Percentiles rank a stretch among this genome's conserved stretches.
phyloP scores from a whole-genome alignment of 53 echinoderm and acorn worm genomes.

The Astropecten irregularis region DNA sequence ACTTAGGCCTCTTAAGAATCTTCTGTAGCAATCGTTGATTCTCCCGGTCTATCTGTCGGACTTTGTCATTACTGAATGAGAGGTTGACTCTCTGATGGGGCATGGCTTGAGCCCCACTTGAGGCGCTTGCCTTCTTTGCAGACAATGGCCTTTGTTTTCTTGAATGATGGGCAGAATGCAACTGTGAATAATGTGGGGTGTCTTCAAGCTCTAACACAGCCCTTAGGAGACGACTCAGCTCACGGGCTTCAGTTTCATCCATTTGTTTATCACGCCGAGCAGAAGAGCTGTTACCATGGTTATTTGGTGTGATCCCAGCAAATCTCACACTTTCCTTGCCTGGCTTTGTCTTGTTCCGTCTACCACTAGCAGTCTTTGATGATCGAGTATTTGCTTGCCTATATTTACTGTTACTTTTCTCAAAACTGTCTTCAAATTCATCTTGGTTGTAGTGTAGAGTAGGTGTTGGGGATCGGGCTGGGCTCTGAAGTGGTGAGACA shows the following conservation, averaged over 20 bases:
- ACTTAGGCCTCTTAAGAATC: constrained; percentile 63
- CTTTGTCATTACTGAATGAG: constrained; percentile 97
- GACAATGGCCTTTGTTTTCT: constrained; percentile 11
- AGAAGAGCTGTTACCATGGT: background rate
- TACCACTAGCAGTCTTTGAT: background rate
- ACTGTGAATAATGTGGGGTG: constrained; percentile 56
- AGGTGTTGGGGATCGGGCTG: constrained; percentile 67
- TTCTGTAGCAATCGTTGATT: constrained; percentile 84
- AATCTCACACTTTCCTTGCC: constrained; percentile 69
- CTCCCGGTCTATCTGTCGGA: constrained; percentile 82
- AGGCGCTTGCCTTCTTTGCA: background rate
- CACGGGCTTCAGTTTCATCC: constrained; percentile 80
- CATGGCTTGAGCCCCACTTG: background rate
- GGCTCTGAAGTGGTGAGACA: constrained; percentile 93
- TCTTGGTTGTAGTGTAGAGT: constrained; percentile 69
- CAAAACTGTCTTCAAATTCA: constrained; percentile 58
- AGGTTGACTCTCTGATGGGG: constrained; percentile 94
- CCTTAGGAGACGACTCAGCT: constrained; percentile 83
- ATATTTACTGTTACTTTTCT: constrained; percentile 46
- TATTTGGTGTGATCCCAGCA: constrained; percentile 45
- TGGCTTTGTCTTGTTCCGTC: constrained; percentile 17
- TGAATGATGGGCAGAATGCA: constrained; percentile 46
- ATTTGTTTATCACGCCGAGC: constrained; percentile 7
- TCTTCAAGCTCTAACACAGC: constrained; percentile 95
- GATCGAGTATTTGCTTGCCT: constrained; percentile 21